Conservation (phyloP, 2,888 invertebrate genomes). For the Mythimna albipuncta region DNA sequence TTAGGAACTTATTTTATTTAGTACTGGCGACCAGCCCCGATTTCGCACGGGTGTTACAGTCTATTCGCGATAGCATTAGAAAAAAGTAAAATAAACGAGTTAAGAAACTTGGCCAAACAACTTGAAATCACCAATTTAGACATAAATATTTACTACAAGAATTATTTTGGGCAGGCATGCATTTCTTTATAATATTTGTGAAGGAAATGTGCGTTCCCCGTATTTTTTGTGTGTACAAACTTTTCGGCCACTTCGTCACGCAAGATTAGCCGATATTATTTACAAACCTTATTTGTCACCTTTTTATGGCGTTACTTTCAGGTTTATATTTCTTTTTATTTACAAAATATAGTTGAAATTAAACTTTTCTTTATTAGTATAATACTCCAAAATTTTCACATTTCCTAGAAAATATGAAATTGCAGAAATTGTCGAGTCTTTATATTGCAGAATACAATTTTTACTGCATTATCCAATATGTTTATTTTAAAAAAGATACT, state of each 20-base stretch:
- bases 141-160: constrained; percentile 1
- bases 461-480: background rate
- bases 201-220: constrained; percentile 49
- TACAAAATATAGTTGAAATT: background rate
- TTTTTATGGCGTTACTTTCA: constrained; percentile 35
- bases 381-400: no score
- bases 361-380: background rate
- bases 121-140: background rate
- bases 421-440: background rate
- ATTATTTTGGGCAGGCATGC: constrained; percentile 28
- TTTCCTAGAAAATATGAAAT: no score
- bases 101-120: background rate
- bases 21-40: no score
- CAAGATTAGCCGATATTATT: constrained; percentile 63
- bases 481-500: background rate
- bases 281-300: constrained; percentile 63
- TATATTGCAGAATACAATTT: background rate
- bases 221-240: constrained; percentile 48
- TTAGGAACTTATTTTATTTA: constrained; percentile 1
- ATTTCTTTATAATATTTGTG: constrained; percentile 48
- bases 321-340: constrained; percentile 4
- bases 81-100: background rate
- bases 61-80: no score
- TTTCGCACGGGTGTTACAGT: no score
- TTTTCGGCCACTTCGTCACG: constrained; percentile 57